A percentile compares a stretch with the other conserved stretches of the same genome.
Conservation (phyloP, 2,113 vertebrate genomes). For the Poecile atricapillus region DNA sequence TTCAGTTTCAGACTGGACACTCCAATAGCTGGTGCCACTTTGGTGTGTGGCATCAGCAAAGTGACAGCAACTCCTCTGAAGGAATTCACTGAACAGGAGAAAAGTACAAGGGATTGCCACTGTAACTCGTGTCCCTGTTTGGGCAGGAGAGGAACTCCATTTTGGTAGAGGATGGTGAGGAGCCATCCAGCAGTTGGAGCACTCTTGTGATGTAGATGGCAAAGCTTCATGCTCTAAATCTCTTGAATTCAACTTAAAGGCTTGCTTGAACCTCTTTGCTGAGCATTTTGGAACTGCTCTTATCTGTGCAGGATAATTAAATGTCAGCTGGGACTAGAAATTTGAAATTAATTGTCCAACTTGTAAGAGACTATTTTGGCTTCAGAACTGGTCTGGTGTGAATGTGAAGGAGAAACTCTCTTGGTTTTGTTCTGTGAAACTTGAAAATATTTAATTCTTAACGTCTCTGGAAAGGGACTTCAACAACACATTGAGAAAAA, state of each 20-base stretch:
- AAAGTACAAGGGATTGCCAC: neutral
- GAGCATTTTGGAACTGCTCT: neutral
- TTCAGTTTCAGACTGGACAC: neutral
- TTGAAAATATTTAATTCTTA: neutral
- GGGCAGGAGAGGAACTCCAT: neutral
- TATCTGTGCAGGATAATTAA: neutral
- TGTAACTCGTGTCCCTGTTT: neutral
- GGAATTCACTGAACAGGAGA: neutral
- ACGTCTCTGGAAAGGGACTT: neutral
- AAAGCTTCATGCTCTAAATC: neutral
- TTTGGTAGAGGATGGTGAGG: neutral
- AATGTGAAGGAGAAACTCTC: neutral
- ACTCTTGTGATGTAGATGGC: neutral
- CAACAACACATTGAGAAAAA: neutral
- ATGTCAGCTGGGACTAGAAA: neutral
- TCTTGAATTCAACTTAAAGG: neutral
- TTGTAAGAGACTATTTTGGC: neutral
- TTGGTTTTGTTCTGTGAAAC: neutral
- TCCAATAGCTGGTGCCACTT: neutral
- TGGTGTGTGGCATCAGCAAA: neutral
- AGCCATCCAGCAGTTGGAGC: neutral
- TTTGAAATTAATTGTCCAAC: neutral
- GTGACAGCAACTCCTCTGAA: neutral
- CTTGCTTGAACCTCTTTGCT: neutral
- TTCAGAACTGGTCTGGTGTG: neutral